A percentile compares a stretch with the other conserved stretches of the same genome.
Conservation (phyloP, 2,797 vertebrate genomes). For the Lagodon rhomboides region DNA sequence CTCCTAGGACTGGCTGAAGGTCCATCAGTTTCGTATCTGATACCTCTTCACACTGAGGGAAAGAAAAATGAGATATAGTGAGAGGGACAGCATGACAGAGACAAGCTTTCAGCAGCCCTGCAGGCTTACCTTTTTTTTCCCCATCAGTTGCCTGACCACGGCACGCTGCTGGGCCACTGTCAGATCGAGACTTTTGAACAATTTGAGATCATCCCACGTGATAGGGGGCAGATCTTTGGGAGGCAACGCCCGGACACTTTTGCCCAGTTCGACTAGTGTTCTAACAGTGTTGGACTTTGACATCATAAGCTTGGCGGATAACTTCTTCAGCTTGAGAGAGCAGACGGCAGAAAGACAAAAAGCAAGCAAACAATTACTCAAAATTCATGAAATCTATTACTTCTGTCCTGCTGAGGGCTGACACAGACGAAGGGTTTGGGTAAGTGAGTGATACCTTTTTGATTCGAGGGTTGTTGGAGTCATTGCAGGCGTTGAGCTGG, state of each 20-base stretch:
- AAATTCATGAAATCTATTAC: neutral
- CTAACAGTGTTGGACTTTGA: neutral
- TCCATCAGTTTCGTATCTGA: slow-evolving; percentile 58
- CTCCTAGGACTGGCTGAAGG: slow-evolving; percentile 62
- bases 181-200: slow-evolving; percentile 50
- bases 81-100: neutral
- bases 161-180: slow-evolving; percentile 49
- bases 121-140: slow-evolving; percentile 55
- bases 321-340: slow-evolving; percentile 73
- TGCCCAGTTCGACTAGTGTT: slow-evolving; percentile 54
- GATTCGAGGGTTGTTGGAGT: slow-evolving; percentile 59
- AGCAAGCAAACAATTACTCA: neutral
- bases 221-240: slow-evolving; percentile 54
- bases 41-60: slow-evolving; percentile 51
- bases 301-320: slow-evolving; percentile 41
- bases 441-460: slow-evolving; percentile 67
- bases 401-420: neutral
- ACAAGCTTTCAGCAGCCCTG: neutral
- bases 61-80: slow-evolving; percentile 6
- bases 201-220: slow-evolving; percentile 20
- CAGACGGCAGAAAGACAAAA: neutral
- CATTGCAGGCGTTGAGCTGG: slow-evolving; percentile 64
- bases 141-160: slow-evolving; percentile 67
- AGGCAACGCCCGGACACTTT: slow-evolving; percentile 47
- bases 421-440: neutral